Evolutionary conservation across 2,888 invertebrate species (phyloP).

Genomic region (Aspidiotus rigidus): DNA sequence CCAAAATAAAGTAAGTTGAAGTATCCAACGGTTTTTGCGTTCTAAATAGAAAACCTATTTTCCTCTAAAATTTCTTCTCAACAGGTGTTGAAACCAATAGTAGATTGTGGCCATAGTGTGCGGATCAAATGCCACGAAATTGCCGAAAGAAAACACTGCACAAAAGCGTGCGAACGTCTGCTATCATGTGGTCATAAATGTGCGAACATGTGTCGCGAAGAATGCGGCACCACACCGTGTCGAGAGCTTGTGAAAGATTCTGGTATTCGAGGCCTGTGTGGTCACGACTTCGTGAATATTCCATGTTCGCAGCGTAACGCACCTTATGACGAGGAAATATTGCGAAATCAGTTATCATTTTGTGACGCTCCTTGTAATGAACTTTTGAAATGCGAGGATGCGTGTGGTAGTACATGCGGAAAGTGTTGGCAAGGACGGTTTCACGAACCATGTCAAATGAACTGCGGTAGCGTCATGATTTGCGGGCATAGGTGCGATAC

Average conservation of each 20-base stretch:
- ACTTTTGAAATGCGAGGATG: constrained; percentile 47
- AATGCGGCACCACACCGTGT: constrained; percentile 44
- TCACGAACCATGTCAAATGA: constrained; percentile 50
- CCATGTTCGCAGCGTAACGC: constrained; percentile 27
- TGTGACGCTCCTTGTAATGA: constrained; percentile 47
- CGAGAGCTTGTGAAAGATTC: constrained; percentile 39
- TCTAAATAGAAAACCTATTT: too few relatives aligned
- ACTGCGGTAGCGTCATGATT: constrained; percentile 51
- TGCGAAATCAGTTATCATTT: constrained; percentile 42
- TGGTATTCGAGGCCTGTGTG: constrained; percentile 45
- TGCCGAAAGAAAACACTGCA: constrained; percentile 43
- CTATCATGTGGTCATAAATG: constrained; percentile 50
- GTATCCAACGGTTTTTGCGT: too few relatives aligned
- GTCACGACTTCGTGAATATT: constrained; percentile 42
- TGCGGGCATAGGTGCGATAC: constrained; percentile 56
- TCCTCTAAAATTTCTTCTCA: neutral
- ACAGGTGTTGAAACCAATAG: constrained; percentile 22
- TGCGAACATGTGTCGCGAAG: constrained; percentile 42
- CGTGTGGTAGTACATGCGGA: constrained; percentile 50
- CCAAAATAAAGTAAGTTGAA: constrained; percentile 23
- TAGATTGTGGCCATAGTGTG: neutral
- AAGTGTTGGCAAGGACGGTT: constrained; percentile 52
- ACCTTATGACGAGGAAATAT: constrained; percentile 37
- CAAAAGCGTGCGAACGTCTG: constrained; percentile 45
- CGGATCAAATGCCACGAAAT: constrained; percentile 35